Conservation (phyloP, 2,888 invertebrate genomes). For the Gandaritis pyraliata region DNA sequence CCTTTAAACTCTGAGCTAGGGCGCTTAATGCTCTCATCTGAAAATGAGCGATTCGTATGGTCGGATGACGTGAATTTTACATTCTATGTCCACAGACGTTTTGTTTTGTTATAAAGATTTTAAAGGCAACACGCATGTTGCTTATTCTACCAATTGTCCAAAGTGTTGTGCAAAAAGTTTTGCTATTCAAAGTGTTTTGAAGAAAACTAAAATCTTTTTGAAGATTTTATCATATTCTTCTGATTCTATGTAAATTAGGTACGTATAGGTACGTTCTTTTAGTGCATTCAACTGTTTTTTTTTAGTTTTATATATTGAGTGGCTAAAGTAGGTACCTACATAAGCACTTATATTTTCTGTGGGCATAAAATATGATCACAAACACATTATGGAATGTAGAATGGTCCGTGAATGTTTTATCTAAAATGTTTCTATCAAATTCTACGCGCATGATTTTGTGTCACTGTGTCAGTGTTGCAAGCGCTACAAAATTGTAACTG, state of each 20-base stretch:
- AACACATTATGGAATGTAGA: conserved; percentile 45
- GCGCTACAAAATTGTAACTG: conserved; percentile 64
- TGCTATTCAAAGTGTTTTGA: too few relatives aligned
- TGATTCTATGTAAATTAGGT: too few relatives aligned
- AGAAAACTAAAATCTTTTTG: too few relatives aligned
- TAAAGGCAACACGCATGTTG: conserved; percentile 6
- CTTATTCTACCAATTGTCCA: conserved; percentile 16
- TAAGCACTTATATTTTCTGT: conserved; percentile 17
- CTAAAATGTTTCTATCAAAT: conserved; percentile 20
- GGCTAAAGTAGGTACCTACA: not conserved
- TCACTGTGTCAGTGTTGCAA: conserved; percentile 74
- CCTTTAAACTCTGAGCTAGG: conserved; percentile 95
- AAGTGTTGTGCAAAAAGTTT: not conserved
- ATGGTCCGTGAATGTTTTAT: conserved; percentile 28
- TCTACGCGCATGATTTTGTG: conserved; percentile 45
- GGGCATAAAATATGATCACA: conserved; percentile 43
- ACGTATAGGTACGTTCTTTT: too few relatives aligned
- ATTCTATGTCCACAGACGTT: conserved; percentile 65
- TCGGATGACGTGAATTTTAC: conserved; percentile 71
- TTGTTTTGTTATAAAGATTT: not conserved
- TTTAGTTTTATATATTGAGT: too few relatives aligned
- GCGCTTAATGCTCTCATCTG: conserved; percentile 92
- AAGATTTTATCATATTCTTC: too few relatives aligned
- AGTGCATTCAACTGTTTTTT: too few relatives aligned
- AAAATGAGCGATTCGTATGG: conserved; percentile 81